Evolutionary conservation across 2,113 vertebrate genomes (phyloP).

Genomic region (Beaufortia kweichowensis): DNA sequence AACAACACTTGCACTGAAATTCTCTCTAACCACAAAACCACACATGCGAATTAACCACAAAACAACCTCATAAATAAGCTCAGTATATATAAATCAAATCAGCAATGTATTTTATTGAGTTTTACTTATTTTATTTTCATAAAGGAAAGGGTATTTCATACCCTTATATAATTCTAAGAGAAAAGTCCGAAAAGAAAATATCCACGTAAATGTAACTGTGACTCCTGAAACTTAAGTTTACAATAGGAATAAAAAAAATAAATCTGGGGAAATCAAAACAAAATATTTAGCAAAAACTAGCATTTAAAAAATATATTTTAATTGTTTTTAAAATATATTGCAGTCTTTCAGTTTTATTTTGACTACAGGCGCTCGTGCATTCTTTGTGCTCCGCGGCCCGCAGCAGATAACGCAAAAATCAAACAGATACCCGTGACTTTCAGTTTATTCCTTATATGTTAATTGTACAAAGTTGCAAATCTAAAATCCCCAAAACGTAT

Average conservation of each 20-base stretch:
- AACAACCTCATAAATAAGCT: not conserved
- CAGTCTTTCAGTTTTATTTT: not conserved
- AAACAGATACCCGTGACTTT: not conserved
- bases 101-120: too few species aligned
- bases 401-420: not conserved
- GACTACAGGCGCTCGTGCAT: not conserved
- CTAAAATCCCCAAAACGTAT: not conserved
- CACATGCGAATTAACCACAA: not conserved
- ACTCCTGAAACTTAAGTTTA: too few species aligned
- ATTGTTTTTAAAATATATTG: too few species aligned
- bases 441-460: not conserved
- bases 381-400: not conserved
- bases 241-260: too few species aligned
- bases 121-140: not conserved
- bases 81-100: not conserved
- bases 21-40: conserved; percentile 9
- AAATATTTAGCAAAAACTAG: too few species aligned
- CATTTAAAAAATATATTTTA: too few species aligned
- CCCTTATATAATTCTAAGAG: too few species aligned
- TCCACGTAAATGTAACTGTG: too few species aligned
- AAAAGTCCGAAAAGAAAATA: too few species aligned
- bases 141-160: too few species aligned
- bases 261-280: too few species aligned
- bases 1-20: not conserved
- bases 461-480: not conserved